Evolutionary conservation across 2,797 vertebrate genomes (phyloP), one percentile per base, ranked within the genome.

Genomic region (Morus bassanus): DNA sequence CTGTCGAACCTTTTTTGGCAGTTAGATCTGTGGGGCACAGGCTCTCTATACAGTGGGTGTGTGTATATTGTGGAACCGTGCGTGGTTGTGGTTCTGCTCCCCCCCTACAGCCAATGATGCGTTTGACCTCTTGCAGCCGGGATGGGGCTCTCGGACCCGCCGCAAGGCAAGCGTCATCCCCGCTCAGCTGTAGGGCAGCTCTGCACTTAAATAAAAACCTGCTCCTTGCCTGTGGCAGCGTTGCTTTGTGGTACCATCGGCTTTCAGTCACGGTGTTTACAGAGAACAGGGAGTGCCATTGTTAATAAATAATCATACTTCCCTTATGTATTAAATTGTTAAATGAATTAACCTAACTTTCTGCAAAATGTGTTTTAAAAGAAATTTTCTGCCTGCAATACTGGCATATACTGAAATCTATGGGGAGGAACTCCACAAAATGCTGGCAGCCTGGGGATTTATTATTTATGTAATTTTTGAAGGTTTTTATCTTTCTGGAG

Each of bases 401-500:
- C 83, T 70, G 77, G 74, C 89, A 56, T 74, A 24, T 87, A 78
- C 63, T 80, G 86, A 54, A 70, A 95, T 87, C 84, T 89, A 9
- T 41, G 76, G 88, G 85, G 90, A 86, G 73, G 85, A 68, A 37
- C 81, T 88, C 60, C 16, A 5, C 78, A 48, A 92, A 90, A 64
- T 9, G 41, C 81, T 79, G 77, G 60, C 60, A 93, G 91, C 63
- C 84, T 88, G 89, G 91, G 87, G 78, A 65, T 83, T 95, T 88
- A 83, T 95, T 94, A 67, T 80, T 79, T 61, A 68, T 59, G 63
- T n/a, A 69, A 31, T 16, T 88, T 88, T 28, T 56, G 54, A 94
- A 85, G 88, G 41, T 69, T 83, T 92, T 92, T 89, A 88, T 97
- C 85, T 88, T 95, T 60, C 75, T 95, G 63, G 43, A 84, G 89